These are phyloP conservation scores for Neoseiulus cucumeris DNA, from an alignment of 1,140 invertebrate species.

Conservation along the genomic window DNA sequence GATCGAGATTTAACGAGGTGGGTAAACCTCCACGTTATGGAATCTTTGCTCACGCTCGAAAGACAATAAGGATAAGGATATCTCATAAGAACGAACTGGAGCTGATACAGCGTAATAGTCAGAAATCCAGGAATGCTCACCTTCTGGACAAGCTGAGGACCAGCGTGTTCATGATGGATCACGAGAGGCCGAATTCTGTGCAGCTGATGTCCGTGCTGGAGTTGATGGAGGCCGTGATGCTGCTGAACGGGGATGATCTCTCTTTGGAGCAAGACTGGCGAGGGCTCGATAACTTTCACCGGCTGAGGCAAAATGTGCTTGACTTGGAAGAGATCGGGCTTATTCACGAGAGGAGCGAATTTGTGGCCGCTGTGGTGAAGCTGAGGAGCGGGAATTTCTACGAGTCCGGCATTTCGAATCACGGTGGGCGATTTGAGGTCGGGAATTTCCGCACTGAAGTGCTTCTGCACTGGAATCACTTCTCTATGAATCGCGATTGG, in stretches of 20 bases:
- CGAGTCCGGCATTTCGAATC: neutral
- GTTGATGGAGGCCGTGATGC: neutral
- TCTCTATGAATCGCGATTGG: neutral
- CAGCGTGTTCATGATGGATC: too few species aligned
- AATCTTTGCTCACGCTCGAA: too few species aligned
- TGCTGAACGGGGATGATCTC: neutral
- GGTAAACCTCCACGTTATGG: too few species aligned
- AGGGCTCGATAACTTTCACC: neutral
- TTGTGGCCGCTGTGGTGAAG: neutral
- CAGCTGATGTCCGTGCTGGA: neutral
- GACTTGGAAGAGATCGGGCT: neutral
- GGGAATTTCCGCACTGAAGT: neutral
- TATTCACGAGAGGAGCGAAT: constrained; percentile 1
- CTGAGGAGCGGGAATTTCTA: neutral
- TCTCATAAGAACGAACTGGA: too few species aligned
- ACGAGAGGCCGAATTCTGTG: too few species aligned
- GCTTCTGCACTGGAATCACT: neutral
- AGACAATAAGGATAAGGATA: too few species aligned
- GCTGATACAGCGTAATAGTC: too few species aligned
- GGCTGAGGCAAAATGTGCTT: neutral
- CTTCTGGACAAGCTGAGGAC: too few species aligned
- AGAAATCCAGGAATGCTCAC: too few species aligned
- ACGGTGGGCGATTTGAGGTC: neutral
- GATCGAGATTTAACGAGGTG: too few species aligned
- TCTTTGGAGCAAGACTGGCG: neutral